Evolutionary conservation across 2,113 vertebrate genomes (phyloP).

Genomic region (Dicentrarchus labrax): DNA sequence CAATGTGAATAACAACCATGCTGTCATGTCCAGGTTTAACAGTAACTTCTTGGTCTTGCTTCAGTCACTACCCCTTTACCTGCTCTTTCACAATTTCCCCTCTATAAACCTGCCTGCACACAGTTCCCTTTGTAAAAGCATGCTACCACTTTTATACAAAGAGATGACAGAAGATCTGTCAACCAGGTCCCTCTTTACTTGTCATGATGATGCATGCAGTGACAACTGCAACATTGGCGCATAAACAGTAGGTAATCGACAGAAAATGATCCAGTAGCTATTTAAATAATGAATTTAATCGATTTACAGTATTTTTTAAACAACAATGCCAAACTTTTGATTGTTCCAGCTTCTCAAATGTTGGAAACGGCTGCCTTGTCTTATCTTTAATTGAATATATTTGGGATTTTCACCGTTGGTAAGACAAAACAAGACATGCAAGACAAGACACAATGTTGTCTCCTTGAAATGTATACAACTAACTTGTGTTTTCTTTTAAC

Average conservation of each 20-base stretch:
- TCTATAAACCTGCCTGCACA: background rate
- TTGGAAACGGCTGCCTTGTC: background rate
- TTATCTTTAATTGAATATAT: background rate
- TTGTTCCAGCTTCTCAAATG: background rate
- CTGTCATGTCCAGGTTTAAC: conserved; percentile 31
- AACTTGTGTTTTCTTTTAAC: background rate
- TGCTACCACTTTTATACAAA: background rate
- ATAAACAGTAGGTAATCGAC: background rate
- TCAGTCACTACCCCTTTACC: background rate
- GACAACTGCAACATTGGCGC: background rate
- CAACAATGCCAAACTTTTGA: background rate
- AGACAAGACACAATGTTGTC: no score
- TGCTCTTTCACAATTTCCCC: background rate
- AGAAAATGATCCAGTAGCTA: background rate
- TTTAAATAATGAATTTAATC: background rate
- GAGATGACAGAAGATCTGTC: conserved; percentile 31
- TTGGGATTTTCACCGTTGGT: background rate
- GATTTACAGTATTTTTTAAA: background rate
- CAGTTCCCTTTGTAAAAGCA: background rate
- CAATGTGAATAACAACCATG: background rate
- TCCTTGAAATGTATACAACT: background rate
- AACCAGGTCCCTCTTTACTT: conserved; percentile 18
- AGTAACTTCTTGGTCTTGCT: conserved; percentile 21
- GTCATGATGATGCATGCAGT: conserved; percentile 40
- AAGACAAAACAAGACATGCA: background rate